phyloP scores from a whole-genome alignment of 2,888 invertebrate species.

The Tenthredo distinguenda region DNA sequence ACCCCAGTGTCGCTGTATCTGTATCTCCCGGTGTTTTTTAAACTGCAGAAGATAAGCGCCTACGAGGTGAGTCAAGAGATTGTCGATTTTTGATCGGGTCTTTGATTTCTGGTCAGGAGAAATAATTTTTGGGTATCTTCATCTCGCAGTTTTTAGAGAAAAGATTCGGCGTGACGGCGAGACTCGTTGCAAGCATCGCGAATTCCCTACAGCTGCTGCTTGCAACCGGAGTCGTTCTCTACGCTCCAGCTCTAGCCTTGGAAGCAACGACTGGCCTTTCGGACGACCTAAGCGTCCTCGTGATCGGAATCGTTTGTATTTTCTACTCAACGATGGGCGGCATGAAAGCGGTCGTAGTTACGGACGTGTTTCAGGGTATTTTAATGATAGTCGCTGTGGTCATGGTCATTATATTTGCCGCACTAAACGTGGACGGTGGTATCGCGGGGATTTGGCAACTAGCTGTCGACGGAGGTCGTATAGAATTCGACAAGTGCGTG shows the following conservation, averaged over 20 bases:
- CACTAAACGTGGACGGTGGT: conserved; percentile 84
- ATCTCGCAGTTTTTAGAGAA: conserved; percentile 81
- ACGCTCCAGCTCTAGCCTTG: conserved; percentile 84
- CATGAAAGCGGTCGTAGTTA: conserved; percentile 94
- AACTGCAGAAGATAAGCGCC: conserved; percentile 89
- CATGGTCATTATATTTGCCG: conserved; percentile 87
- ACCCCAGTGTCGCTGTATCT: conserved; percentile 89
- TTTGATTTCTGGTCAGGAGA: neutral
- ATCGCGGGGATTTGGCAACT: conserved; percentile 85
- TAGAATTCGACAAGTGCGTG: conserved; percentile 85
- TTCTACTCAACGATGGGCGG: conserved; percentile 94
- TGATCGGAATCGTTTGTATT: conserved; percentile 86
- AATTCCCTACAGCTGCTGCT: conserved; percentile 82
- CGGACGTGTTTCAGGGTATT: conserved; percentile 90
- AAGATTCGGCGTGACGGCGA: conserved; percentile 80
- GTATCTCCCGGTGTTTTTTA: conserved; percentile 92
- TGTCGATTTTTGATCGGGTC: neutral
- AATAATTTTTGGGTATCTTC: neutral
- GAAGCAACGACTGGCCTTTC: conserved; percentile 80
- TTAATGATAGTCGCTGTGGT: conserved; percentile 92
- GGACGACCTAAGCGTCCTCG: conserved; percentile 76
- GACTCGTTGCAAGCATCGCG: conserved; percentile 80
- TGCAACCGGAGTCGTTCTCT: conserved; percentile 82
- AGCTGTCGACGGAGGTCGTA: conserved; percentile 84
- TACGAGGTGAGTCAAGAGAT: conserved; percentile 84